Percentiles rank a stretch among this genome's conserved stretches.
Conservation (phyloP, 2,113 vertebrate genomes). For the Clarias batrachus region DNA sequence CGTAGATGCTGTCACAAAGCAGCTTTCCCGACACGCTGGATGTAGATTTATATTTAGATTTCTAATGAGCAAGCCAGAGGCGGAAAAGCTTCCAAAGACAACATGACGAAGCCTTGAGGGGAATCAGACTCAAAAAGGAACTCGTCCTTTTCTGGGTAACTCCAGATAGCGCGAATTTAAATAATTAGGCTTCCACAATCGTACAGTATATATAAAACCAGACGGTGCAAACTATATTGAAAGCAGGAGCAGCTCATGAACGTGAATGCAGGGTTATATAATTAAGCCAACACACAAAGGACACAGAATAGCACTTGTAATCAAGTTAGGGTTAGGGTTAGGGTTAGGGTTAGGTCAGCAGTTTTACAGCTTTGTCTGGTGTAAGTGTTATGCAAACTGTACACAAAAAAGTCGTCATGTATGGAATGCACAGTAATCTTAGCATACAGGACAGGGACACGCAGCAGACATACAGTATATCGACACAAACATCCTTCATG, state of each 20-base stretch:
- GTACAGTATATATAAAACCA: background rate
- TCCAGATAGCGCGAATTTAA: background rate
- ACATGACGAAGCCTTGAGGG: background rate
- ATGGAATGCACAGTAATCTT: background rate
- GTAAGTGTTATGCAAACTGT: background rate
- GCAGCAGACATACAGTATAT: background rate
- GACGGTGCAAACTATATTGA: background rate
- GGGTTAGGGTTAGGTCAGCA: no score
- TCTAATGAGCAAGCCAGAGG: conserved; percentile 5
- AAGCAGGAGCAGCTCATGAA: background rate
- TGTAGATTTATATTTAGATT: conserved; percentile 4
- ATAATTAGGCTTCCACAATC: background rate
- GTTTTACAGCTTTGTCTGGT: background rate
- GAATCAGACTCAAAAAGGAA: background rate
- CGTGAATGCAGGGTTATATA: background rate
- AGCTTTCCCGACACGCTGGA: background rate
- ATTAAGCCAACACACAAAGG: background rate
- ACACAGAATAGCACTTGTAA: background rate
- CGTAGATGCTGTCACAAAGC: background rate
- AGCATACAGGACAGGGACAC: background rate
- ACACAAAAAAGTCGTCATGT: no score
- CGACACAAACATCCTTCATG: background rate
- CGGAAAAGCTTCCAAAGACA: background rate
- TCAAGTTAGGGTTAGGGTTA: no score
- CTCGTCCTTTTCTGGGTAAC: background rate